Base-by-base conservation (phyloP, 2,113 vertebrate genomes). In the Crotalus viridis region DNA sequence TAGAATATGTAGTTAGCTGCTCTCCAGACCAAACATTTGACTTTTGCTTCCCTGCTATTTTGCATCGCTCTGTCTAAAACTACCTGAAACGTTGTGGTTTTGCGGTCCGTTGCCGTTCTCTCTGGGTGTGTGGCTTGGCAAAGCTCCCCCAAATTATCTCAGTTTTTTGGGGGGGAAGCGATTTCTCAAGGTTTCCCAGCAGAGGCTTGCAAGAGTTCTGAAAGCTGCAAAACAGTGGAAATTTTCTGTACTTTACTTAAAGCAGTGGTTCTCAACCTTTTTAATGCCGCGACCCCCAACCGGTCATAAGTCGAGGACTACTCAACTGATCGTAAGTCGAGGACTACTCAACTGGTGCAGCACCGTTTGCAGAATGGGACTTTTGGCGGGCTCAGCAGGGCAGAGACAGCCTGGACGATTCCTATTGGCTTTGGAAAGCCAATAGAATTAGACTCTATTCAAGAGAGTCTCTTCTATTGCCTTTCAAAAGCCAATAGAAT, bases 21-120 rank as follows among this genome's bases (percentile, higher is more conserved):
- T 19, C 24, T 48, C 48, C 33, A 93, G 93, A 54, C 87, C 48
- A 91, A 93, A 93, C 46, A 91, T 89, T 93, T 91, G 55, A 9
- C 2, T 12, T 26, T 28, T n/a, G 17, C 69, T 85, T 85, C 88
- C 43, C 28, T 61, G 39, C 43, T 51, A 61, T 93, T 93, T 93
- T 89, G 46, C 54, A 52, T 26, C 4, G 39, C n/a, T 89, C 54
- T 4, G 15, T 85, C 57, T 88, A 86, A 43, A 88, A 64, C 21
- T 8, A 87, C 46, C 22, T 43, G 55, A 87, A 90, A 90, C 4
- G 21, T 28, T 52, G 21, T 54, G 39, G 2, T 92, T 54, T 92
- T 69, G 86, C 4, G 24, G 91, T 88, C 59, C n/a, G 5, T 10
- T 54, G 61, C 48, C 24, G 2, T 28, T 88, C 33, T 74, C 15